phyloP scores from a whole-genome alignment of 2,113 vertebrate genomes.

The Vireo altiloquus region DNA sequence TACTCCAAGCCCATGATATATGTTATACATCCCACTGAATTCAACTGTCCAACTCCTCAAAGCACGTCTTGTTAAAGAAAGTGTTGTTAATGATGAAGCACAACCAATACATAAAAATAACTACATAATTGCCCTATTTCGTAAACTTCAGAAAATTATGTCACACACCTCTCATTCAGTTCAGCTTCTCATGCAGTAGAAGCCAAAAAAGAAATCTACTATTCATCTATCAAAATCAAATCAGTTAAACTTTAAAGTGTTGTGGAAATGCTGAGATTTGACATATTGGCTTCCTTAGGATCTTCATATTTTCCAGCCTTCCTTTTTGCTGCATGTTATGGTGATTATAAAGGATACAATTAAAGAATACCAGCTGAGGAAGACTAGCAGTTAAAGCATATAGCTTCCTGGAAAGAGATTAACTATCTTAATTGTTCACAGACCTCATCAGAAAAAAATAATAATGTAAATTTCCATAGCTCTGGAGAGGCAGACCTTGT shows the following conservation, averaged over 20 bases:
- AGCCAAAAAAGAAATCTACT: background rate
- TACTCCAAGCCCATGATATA: background rate
- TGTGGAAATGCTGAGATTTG: background rate
- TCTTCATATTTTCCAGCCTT: background rate
- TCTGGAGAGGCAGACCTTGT: background rate
- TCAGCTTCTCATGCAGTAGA: background rate
- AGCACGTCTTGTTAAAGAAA: background rate
- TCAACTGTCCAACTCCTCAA: background rate
- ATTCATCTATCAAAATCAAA: background rate
- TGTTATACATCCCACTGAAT: background rate
- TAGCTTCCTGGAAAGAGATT: slow-evolving; percentile 39
- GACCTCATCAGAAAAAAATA: background rate
- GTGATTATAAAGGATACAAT: slow-evolving; percentile 21
- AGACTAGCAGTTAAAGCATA: slow-evolving; percentile 17
- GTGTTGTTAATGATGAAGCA: background rate
- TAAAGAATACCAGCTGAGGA: background rate
- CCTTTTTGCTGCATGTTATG: background rate
- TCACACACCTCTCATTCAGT: background rate
- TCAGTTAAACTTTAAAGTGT: background rate
- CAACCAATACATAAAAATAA: background rate
- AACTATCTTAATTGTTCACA: slow-evolving; percentile 7
- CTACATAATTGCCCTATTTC: background rate
- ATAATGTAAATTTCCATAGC: slow-evolving; percentile 21
- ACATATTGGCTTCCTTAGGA: background rate
- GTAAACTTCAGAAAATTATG: background rate